A percentile compares a stretch with the other conserved stretches of the same genome.
Evolutionary conservation across 1,140 invertebrate species (phyloP).

Genomic region (Lutraria rhynchaena): DNA sequence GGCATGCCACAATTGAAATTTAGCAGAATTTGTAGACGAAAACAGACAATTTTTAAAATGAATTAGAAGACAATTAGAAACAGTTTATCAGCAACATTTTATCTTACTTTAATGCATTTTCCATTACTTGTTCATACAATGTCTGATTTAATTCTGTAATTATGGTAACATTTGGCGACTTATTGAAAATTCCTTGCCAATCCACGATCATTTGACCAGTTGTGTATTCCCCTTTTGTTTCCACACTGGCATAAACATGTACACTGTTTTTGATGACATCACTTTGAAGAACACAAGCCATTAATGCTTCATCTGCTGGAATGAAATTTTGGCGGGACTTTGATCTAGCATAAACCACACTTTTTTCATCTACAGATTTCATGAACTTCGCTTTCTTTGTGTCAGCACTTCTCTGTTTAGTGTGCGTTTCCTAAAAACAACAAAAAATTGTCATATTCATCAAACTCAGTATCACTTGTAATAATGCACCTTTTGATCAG

Average conservation of each 20-base stretch:
- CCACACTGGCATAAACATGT: slow-evolving; percentile 64
- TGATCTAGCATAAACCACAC: background rate
- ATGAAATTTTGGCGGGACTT: background rate
- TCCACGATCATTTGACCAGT: slow-evolving; percentile 76
- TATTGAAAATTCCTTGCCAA: slow-evolving; percentile 59
- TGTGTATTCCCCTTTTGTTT: slow-evolving; percentile 67
- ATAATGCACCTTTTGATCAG: too few relatives aligned
- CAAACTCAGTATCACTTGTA: too few relatives aligned
- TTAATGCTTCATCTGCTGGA: slow-evolving; percentile 63
- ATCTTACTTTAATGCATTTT: background rate
- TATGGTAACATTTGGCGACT: slow-evolving; percentile 65
- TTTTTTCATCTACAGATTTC: background rate
- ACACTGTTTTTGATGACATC: slow-evolving; percentile 62
- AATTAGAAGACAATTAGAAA: too few relatives aligned
- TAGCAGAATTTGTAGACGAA: too few relatives aligned
- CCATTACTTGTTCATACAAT: slow-evolving; percentile 31
- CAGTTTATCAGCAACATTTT: too few relatives aligned
- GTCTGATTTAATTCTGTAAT: slow-evolving; percentile 66
- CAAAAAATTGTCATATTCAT: background rate
- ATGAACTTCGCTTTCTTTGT: slow-evolving; percentile 18
- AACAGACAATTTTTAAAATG: too few relatives aligned
- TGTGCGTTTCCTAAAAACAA: slow-evolving; percentile 21
- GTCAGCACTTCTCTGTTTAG: background rate
- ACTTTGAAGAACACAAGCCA: slow-evolving; percentile 61
- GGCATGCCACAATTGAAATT: too few relatives aligned